Evolutionary conservation across 2,888 invertebrate genomes (phyloP).

Genomic region (Harpalus rubripes): DNA sequence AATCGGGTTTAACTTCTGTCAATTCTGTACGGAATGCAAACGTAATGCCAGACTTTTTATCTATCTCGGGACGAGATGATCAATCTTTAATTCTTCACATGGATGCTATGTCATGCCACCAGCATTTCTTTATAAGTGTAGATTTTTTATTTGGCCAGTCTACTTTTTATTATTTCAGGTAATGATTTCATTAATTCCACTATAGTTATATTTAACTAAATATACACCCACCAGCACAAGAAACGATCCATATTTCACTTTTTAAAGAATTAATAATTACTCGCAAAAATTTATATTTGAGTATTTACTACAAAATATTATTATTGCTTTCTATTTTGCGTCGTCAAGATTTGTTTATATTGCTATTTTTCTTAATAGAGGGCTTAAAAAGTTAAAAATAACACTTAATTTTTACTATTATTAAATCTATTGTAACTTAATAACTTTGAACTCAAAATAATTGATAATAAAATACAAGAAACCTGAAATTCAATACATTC

Average conservation of each 20-base stretch:
- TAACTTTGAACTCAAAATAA: not conserved
- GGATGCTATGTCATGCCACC: slow-evolving; percentile 44
- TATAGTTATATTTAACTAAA: no score
- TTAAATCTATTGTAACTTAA: not conserved
- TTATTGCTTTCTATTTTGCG: no score
- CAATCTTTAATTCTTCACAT: slow-evolving; percentile 52
- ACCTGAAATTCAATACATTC: not conserved
- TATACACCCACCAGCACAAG: no score
- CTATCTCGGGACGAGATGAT: slow-evolving; percentile 33
- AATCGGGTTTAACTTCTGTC: slow-evolving; percentile 61
- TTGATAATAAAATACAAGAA: not conserved
- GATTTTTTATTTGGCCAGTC: slow-evolving; percentile 14
- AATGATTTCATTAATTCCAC: slow-evolving; percentile 10
- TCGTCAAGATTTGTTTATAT: no score
- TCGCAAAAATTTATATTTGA: no score
- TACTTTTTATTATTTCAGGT: slow-evolving; percentile 27
- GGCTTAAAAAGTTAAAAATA: no score
- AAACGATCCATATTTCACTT: no score
- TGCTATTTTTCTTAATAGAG: no score
- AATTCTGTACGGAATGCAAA: slow-evolving; percentile 56
- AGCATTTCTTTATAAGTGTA: slow-evolving; percentile 38
- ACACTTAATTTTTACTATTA: not conserved
- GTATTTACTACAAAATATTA: no score
- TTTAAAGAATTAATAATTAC: no score
- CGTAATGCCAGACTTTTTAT: slow-evolving; percentile 50